Percentiles rank a stretch among this genome's conserved stretches.
phyloP scores from a whole-genome alignment of 1,140 invertebrate species.

The Drosophila lacertosa region DNA sequence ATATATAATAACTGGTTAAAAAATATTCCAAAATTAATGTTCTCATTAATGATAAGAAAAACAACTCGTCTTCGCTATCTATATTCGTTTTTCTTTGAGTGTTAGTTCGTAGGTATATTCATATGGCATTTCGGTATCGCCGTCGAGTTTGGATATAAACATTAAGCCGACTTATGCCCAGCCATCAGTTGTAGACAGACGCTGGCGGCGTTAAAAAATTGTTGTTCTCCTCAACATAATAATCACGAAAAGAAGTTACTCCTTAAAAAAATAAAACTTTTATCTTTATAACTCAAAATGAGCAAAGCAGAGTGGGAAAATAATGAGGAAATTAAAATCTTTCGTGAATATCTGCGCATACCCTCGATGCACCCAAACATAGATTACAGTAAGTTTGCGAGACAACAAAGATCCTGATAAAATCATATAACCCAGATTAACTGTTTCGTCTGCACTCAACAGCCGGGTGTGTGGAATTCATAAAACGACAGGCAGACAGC shows the following conservation, averaged over 20 bases:
- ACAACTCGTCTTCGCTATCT: no score
- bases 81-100: no score
- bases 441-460: background rate
- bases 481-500: conserved; percentile 87
- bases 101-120: no score
- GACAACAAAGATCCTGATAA: background rate
- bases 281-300: conserved; percentile 28
- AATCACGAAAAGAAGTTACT: no score
- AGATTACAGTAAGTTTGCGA: conserved; percentile 86
- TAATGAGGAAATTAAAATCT: conserved; percentile 89
- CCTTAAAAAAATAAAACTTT: no score
- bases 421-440: no score
- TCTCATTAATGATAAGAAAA: no score
- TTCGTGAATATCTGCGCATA: conserved; percentile 91
- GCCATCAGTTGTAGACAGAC: background rate
- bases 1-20: no score
- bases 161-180: background rate
- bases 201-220: background rate
- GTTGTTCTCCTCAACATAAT: background rate
- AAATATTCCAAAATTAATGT: no score
- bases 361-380: conserved; percentile 92
- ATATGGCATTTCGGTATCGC: background rate
- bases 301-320: conserved; percentile 83
- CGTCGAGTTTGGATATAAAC: background rate
- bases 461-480: conserved; percentile 86